These are phyloP conservation scores for Toxostoma redivivum DNA, from an alignment of 2,113 vertebrate genomes.

Conservation along the genomic window DNA sequence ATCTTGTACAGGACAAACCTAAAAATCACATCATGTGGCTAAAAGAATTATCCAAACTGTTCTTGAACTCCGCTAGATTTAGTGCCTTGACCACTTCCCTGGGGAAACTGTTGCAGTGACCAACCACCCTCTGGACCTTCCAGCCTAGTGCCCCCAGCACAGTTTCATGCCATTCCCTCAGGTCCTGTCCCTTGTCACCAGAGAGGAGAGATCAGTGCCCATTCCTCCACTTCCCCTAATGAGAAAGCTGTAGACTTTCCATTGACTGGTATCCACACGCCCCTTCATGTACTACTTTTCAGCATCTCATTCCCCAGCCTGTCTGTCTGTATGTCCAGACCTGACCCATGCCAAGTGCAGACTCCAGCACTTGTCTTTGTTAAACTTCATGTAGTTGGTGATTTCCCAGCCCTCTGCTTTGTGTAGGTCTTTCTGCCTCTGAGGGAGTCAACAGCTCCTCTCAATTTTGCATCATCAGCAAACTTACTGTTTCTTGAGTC, in stretches of 20 bases:
- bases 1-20: neutral
- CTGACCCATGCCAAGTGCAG: neutral
- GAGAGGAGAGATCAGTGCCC: neutral
- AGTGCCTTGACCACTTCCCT: neutral
- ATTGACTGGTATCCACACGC: neutral
- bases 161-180: neutral
- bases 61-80: neutral
- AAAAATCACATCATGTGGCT: neutral
- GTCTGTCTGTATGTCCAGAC: neutral
- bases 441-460: neutral
- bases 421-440: neutral
- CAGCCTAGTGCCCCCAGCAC: accelerated
- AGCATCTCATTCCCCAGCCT: neutral
- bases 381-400: neutral
- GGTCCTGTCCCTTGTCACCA: neutral
- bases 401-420: neutral
- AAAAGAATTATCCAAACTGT: neutral
- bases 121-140: neutral
- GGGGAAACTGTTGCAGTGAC: too few species aligned
- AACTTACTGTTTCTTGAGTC: accelerated
- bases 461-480: neutral
- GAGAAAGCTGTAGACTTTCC: neutral
- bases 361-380: neutral
- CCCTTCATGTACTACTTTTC: neutral
- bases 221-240: neutral